Conservation (phyloP, 2,797 vertebrate species). For the Mus spretus region DNA sequence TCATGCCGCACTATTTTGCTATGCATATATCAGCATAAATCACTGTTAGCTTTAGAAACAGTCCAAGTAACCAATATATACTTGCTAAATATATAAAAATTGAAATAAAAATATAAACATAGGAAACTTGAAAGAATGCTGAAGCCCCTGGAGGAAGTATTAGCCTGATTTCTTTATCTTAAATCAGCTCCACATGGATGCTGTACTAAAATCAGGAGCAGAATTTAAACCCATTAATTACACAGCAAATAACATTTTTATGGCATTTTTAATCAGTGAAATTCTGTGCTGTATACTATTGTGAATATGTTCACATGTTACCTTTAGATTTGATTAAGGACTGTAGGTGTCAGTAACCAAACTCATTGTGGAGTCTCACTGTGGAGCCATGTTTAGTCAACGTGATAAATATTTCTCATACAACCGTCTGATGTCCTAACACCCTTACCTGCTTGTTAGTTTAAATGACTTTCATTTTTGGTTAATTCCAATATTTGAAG, state of each 20-base stretch:
- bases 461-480: slow-evolving; percentile 56
- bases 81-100: not conserved
- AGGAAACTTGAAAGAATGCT: not conserved
- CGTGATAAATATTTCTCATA: not conserved
- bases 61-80: not conserved
- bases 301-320: not conserved
- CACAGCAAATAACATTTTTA: slow-evolving; percentile 42
- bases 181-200: not conserved
- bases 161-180: not conserved
- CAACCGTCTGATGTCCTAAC: not conserved
- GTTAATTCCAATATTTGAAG: slow-evolving; percentile 31
- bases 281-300: not conserved
- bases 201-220: not conserved
- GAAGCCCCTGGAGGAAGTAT: not conserved
- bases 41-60: not conserved
- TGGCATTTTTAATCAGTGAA: not conserved
- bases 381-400: not conserved
- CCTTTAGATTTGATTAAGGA: slow-evolving; percentile 1
- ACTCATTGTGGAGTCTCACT: not conserved
- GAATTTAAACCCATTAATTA: not conserved
- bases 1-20: not conserved
- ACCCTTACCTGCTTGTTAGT: not conserved
- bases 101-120: not conserved
- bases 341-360: not conserved
- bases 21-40: not conserved